Evolutionary conservation across 2,888 invertebrate species (phyloP).

Genomic region (Eilema griseolum): DNA sequence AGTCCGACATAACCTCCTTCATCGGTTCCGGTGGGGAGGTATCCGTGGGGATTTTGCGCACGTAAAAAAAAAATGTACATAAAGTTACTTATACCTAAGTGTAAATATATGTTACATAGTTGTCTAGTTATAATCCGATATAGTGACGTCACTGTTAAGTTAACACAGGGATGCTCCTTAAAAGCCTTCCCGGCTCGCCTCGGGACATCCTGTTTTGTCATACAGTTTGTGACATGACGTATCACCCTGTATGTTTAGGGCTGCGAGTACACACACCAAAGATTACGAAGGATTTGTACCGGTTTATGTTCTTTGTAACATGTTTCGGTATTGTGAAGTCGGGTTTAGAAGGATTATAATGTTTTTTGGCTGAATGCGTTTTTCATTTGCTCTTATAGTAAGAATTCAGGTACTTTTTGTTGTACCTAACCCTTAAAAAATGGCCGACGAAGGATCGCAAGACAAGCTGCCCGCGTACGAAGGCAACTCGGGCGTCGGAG

Average conservation of each 20-base stretch:
- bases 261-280: constrained; percentile 40
- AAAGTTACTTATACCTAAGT: no score
- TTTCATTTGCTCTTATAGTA: not conserved
- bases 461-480: no score
- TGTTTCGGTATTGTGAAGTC: constrained; percentile 29
- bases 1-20: no score
- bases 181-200: constrained; percentile 62
- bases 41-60: no score
- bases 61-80: no score
- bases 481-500: no score
- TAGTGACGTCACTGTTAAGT: constrained; percentile 41
- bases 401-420: not conserved
- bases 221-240: constrained; percentile 64
- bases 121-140: constrained; percentile 44
- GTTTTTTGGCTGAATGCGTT: constrained; percentile 19
- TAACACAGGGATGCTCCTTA: constrained; percentile 58
- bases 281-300: constrained; percentile 47
- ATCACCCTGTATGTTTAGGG: constrained; percentile 56
- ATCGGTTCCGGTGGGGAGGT: no score
- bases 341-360: constrained; percentile 26
- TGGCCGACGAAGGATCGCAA: no score
- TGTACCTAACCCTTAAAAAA: not conserved
- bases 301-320: constrained; percentile 37
- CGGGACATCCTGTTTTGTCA: constrained; percentile 72
- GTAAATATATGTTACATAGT: constrained; percentile 5